These are phyloP conservation scores for Eremophila alpestris DNA, from an alignment of 2,797 vertebrate genomes.

Conservation along the genomic window DNA sequence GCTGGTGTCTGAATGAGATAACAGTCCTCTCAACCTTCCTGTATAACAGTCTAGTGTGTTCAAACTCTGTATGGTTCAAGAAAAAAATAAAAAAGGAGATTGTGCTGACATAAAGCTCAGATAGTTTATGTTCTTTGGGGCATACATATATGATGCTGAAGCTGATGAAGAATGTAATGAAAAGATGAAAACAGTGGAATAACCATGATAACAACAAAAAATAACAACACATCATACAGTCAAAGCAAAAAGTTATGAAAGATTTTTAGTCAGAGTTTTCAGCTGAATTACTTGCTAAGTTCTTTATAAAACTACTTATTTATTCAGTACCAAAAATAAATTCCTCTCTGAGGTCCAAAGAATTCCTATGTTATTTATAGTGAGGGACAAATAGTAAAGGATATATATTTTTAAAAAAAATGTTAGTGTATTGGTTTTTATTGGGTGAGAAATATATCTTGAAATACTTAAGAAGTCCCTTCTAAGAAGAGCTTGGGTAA, in stretches of 20 bases:
- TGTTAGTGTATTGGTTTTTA: background rate
- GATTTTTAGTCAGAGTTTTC: background rate
- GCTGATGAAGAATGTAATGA: background rate
- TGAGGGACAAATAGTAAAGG: background rate
- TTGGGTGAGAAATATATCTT: background rate
- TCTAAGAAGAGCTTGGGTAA: background rate
- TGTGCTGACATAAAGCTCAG: background rate
- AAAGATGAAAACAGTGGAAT: background rate
- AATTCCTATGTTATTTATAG: background rate
- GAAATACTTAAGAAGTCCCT: background rate
- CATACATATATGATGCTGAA: background rate
- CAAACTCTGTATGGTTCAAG: background rate
- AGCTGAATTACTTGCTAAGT: background rate
- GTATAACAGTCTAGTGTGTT: background rate
- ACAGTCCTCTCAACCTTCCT: background rate
- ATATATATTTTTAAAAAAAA: background rate
- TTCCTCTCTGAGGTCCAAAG: background rate
- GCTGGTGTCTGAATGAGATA: background rate
- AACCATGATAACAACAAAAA: background rate
- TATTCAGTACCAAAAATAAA: background rate
- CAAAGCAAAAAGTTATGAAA: background rate
- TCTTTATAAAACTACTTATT: background rate
- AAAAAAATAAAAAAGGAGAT: background rate
- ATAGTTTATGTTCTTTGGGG: background rate
- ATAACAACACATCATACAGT: background rate